Percentiles rank a stretch among this genome's conserved stretches.
These are phyloP conservation scores for Bettongia penicillata DNA, from an alignment of 2,113 vertebrate genomes.

Conservation along the genomic window DNA sequence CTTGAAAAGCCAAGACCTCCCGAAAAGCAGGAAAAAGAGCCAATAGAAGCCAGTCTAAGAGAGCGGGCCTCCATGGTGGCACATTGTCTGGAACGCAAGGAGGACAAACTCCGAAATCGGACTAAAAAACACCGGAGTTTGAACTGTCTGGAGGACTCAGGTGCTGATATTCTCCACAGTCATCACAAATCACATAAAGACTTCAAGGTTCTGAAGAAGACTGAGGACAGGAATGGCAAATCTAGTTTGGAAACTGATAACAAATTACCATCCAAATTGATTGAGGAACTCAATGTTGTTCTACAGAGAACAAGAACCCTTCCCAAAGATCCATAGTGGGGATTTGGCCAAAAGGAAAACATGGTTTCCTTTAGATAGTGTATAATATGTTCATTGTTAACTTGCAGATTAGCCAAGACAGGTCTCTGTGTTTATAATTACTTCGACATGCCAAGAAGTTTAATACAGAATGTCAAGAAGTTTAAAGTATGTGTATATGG, in stretches of 20 bases:
- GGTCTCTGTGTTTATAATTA: neutral
- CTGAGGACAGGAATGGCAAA: conserved; percentile 72
- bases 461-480: neutral
- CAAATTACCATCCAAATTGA: conserved; percentile 88
- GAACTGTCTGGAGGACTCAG: conserved; percentile 71
- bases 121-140: conserved; percentile 75
- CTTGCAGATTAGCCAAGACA: neutral
- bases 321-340: conserved; percentile 73
- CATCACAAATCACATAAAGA: conserved; percentile 66
- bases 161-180: conserved; percentile 23
- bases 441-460: neutral
- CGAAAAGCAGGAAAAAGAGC: conserved; percentile 46
- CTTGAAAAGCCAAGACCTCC: conserved; percentile 61
- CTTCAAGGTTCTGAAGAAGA: conserved; percentile 69
- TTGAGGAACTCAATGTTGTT: conserved; percentile 91
- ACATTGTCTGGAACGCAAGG: conserved; percentile 82
- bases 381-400: neutral
- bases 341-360: conserved; percentile 57
- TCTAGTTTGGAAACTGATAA: conserved; percentile 70
- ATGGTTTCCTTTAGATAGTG: conserved; percentile 46
- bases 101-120: conserved; percentile 75
- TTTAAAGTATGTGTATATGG: conserved; percentile 56
- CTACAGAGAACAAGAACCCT: conserved; percentile 86
- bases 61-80: conserved; percentile 80
- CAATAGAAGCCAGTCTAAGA: conserved; percentile 74